Evolutionary conservation across 1,140 invertebrate species (phyloP), one percentile per base, ranked within the genome.

Genomic region (Telenomus remus): DNA sequence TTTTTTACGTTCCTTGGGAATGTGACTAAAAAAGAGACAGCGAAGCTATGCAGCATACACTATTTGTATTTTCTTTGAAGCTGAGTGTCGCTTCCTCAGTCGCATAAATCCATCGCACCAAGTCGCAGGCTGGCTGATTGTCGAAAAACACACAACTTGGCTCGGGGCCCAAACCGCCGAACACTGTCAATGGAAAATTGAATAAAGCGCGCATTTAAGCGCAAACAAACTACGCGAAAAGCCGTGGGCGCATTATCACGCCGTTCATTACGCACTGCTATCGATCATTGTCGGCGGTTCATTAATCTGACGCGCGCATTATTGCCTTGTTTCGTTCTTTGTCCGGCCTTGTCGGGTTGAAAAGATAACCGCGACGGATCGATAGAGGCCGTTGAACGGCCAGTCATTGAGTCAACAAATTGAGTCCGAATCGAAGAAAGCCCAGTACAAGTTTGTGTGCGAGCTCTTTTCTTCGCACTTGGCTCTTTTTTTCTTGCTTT

Each of bases 171-270:
- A n/a, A 69, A 44, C 7, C 35, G 33, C 44, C 35, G 47, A 68
- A 68, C 42, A n/a, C 57, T 51, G 15, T 53, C 64, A 50, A 68
- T 57, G 11, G 47, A 37, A 68, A 57, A 51, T 68, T 59, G 33
- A 57, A 66, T 66, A 50, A 56, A 34, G 27, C 11, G n/a, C n/a
- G 39, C 54, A 59, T 57, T 51, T 68, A 68, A 57, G 43, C 27
- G n/a, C n/a, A 6, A 37, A 8, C n/a, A 15, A 59, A 33, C 1
- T 51, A 27, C 14, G 27, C 27, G 37, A 34, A 37, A 50, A n/a
- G n/a, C n/a, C 8, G 39, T 5, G 33, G 35, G 10, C 11, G 43
- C 61, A 64, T 64, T 55, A 54, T 53, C 49, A 27, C 33, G 34
- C 44, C 44, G 35, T 57, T 56, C 43, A 46, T 56, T 56, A 34